phyloP scores from a whole-genome alignment of 2,797 vertebrate species.

The Allobates femoralis region DNA sequence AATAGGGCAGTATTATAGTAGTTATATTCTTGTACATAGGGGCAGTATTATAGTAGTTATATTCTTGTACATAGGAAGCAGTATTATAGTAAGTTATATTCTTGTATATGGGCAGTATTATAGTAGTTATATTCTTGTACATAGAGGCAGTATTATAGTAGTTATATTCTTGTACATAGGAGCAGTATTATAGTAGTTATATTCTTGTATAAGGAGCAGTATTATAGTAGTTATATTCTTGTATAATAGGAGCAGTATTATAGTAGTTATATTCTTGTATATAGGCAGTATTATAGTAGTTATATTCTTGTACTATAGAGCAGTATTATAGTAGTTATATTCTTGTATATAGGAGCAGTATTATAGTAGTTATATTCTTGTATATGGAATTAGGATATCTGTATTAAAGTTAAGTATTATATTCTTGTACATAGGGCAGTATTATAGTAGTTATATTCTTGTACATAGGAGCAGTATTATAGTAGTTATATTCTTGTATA shows the following conservation, averaged over 20 bases:
- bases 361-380: conserved; percentile 1
- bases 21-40: conserved; percentile 1
- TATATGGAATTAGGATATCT: no score
- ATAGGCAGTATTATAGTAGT: neutral
- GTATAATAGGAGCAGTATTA: neutral
- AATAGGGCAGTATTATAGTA: conserved; percentile 11
- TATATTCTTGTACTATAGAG: neutral
- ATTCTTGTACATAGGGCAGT: no score
- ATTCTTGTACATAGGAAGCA: conserved; percentile 1
- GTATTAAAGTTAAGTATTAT: no score
- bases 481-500: no score
- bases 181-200: neutral
- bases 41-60: conserved; percentile 5
- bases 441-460: no score
- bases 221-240: neutral
- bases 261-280: conserved; percentile 4
- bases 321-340: conserved; percentile 6
- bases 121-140: conserved; percentile 14
- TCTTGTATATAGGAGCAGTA: no score
- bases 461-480: no score
- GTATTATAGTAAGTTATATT: conserved; percentile 13
- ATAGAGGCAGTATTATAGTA: neutral
- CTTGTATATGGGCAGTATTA: conserved; percentile 8
- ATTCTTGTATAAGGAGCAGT: no score
- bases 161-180: conserved; percentile 11